Evolutionary conservation across 2,888 invertebrate genomes (phyloP), one percentile per base, ranked within the genome.

Genomic region (Abscondita cerata): DNA sequence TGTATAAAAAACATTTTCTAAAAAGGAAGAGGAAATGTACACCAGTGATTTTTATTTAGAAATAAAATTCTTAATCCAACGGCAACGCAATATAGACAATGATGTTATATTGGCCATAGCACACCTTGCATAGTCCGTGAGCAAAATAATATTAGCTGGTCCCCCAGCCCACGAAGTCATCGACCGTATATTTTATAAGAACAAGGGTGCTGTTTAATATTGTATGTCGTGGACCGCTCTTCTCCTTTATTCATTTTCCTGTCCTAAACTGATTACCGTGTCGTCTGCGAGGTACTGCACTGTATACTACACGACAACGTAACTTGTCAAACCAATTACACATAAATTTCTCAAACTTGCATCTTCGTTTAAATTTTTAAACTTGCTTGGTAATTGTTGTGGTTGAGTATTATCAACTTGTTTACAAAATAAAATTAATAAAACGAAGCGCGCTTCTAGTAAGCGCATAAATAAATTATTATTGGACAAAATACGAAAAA

Each of bases 41-140:
- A 44, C 52, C 38, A 55, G 53, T 59, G 61, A 46, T 16, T 55
- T 44, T 67, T 65, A 67, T 25, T 25, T 25, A 25, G 25, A 25
- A 25, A 25, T 25, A 25, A 75, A 74, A 73, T 75, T 75, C 73
- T 67, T 53, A 70, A 69, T 66, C 69, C 75, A 75, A 75, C 74
- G 69, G 67, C 70, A 68, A 68, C 69, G 73, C 73, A 73, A 75
- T 75, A 74, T 72, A 75, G 75, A 74, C 75, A 75, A 75, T 73
- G 73, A 75, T 74, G 75, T 75, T 75, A 75, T 75, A 75, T 75
- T 74, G 75, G 75, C 69, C 72, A 66, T 67, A 64, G 72, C 74
- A 76, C 75, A 76, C 76, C 76, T 76, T 76, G 74, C 74, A 73
- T 69, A 70, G 70, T 75, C 72, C 77, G 77, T 76, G 77, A 76